phyloP scores from a whole-genome alignment of 2,888 invertebrate species.

The Brachycybe producta region DNA sequence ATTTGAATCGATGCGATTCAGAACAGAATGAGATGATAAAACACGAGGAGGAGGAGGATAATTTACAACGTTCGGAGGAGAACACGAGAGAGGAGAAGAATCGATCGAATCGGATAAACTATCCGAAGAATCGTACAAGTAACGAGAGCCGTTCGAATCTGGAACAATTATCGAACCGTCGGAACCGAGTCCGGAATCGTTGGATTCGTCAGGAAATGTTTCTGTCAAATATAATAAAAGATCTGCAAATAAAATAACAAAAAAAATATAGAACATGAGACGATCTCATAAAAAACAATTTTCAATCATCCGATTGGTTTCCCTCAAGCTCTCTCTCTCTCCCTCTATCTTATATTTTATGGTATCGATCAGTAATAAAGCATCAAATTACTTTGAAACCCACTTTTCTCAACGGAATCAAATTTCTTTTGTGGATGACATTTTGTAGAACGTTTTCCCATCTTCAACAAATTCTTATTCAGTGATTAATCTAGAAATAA shows the following conservation, averaged over 20 bases:
- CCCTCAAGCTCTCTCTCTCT: too few relatives aligned
- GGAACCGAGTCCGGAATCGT: conserved; percentile 76
- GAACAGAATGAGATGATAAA: too few relatives aligned
- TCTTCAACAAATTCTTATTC: neutral
- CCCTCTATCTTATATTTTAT: too few relatives aligned
- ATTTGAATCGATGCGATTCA: conserved; percentile 2
- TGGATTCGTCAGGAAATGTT: conserved; percentile 53
- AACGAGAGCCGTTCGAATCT: conserved; percentile 3
- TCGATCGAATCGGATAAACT: conserved; percentile 19
- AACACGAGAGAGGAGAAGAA: conserved; percentile 16
- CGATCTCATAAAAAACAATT: too few relatives aligned
- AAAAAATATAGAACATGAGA: neutral
- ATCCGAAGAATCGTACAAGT: conserved; percentile 16
- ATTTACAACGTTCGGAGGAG: neutral
- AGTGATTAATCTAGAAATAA: too few relatives aligned
- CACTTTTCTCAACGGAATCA: neutral
- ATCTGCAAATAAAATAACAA: neutral
- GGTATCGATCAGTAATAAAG: too few relatives aligned
- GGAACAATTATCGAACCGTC: conserved; percentile 36
- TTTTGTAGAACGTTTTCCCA: neutral
- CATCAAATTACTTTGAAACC: too few relatives aligned
- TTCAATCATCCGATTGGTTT: too few relatives aligned
- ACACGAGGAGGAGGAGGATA: neutral
- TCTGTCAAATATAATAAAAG: neutral
- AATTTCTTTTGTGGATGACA: neutral